Percentiles rank a stretch among this genome's conserved stretches.
phyloP scores from a whole-genome alignment of 2,797 vertebrate species.

The Dermochelys coriacea region DNA sequence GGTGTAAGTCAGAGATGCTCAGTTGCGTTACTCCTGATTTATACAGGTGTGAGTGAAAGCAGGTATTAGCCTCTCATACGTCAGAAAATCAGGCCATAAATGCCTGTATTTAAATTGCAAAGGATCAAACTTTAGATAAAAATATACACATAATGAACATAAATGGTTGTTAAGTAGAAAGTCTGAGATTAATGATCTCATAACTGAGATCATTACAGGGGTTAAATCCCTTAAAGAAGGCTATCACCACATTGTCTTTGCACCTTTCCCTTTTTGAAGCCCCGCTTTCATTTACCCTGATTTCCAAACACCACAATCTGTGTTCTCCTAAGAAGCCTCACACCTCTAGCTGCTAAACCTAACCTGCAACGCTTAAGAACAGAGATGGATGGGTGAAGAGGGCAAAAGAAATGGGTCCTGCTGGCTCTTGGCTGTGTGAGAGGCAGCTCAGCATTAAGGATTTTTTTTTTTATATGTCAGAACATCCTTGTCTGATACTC shows the following conservation, averaged over 20 bases:
- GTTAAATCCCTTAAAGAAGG: not conserved
- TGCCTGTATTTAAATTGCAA: not conserved
- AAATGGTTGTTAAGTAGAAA: not conserved
- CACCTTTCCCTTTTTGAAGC: not conserved
- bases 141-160: not conserved
- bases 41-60: not conserved
- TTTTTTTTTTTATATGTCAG: conserved; percentile 46
- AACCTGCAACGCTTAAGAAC: conserved; percentile 18
- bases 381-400: conserved; percentile 38
- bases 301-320: not conserved
- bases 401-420: conserved; percentile 21
- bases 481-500: conserved; percentile 65
- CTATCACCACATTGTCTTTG: not conserved
- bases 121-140: not conserved
- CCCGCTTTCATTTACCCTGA: not conserved
- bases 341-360: not conserved
- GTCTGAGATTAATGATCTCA: not conserved
- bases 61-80: not conserved
- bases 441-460: not conserved
- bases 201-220: not conserved
- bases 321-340: conserved; percentile 1
- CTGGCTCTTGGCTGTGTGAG: conserved; percentile 34
- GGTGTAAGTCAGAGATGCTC: not conserved
- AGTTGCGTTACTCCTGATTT: not conserved
- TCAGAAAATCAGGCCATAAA: not conserved